Percentiles rank a stretch among this genome's conserved stretches.
These are phyloP conservation scores for Schizopygopsis malacanthus DNA, from an alignment of 2,797 vertebrate genomes.

Conservation along the genomic window DNA sequence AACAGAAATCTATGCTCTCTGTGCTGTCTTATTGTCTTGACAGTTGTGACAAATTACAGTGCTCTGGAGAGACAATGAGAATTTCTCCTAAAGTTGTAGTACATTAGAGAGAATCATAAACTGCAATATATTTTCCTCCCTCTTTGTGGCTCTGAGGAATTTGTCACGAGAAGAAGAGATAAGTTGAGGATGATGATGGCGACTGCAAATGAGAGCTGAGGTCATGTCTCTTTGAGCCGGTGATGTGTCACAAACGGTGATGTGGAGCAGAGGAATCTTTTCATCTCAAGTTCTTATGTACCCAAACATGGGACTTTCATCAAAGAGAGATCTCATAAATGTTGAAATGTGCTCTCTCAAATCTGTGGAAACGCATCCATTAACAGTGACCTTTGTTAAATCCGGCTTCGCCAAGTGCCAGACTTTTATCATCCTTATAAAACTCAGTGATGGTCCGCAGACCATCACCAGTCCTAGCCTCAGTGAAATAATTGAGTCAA, in stretches of 20 bases:
- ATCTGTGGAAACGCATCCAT: conserved; percentile 65
- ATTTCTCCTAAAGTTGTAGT: conserved; percentile 50
- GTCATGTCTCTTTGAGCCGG: conserved; percentile 36
- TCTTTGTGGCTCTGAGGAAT: conserved; percentile 43
- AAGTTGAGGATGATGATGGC: conserved; percentile 43
- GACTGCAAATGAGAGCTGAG: conserved; percentile 46
- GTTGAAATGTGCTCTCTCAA: conserved; percentile 61
- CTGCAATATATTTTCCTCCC: conserved; percentile 25
- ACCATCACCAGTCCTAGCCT: conserved; percentile 56
- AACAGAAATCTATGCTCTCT: conserved; percentile 57
- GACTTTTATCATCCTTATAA: conserved; percentile 66
- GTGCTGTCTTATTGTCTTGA: conserved; percentile 55
- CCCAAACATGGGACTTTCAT: conserved; percentile 53
- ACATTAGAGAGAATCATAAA: conserved; percentile 50
- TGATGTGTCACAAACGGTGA: conserved; percentile 55
- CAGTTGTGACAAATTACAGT: conserved; percentile 58
- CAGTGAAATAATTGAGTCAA: conserved; percentile 60
- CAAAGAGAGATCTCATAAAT: conserved; percentile 61
- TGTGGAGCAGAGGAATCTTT: conserved; percentile 48
- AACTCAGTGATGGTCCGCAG: conserved; percentile 55
- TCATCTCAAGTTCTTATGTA: conserved; percentile 54
- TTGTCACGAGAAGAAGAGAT: conserved; percentile 17
- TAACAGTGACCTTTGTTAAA: conserved; percentile 67
- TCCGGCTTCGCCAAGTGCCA: conserved; percentile 55
- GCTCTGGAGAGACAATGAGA: conserved; percentile 54